Percentiles rank a stretch among this genome's conserved stretches.
Evolutionary conservation across 37 sponge, comb jelly and placozoan genomes (phyloP).

Genomic region (Theonella swinhoei): DNA sequence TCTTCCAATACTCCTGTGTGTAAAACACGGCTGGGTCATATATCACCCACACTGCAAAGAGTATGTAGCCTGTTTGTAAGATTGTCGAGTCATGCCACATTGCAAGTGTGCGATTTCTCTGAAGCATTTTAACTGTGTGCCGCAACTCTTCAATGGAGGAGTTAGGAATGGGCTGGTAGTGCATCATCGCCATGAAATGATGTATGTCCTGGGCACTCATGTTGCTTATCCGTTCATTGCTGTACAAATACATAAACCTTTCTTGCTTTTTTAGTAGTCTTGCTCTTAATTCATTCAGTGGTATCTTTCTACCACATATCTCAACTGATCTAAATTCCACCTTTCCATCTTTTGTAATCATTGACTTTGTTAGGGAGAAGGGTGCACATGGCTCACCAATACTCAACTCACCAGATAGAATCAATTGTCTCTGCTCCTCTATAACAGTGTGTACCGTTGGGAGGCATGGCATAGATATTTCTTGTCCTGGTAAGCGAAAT

Average conservation of each 20-base stretch:
- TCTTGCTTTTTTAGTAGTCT: neutral
- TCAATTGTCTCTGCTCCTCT: neutral
- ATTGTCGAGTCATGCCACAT: slow-evolving; percentile 8
- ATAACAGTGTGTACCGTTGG: neutral
- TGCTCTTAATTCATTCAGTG: slow-evolving; percentile 11
- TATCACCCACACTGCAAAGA: neutral
- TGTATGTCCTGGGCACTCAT: no score
- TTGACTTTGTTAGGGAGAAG: slow-evolving; percentile 7
- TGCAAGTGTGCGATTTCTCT: neutral
- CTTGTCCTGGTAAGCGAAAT: neutral
- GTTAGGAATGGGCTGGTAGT: no score
- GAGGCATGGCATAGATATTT: slow-evolving; percentile 11
- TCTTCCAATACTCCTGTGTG: neutral
- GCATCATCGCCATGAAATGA: no score
- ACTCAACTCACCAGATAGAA: slow-evolving; percentile 7
- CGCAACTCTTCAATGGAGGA: slow-evolving; percentile 13
- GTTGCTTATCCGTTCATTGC: no score
- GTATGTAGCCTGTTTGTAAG: neutral
- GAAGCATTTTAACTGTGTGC: neutral
- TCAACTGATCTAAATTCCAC: neutral
- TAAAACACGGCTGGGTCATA: neutral
- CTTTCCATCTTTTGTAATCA: neutral
- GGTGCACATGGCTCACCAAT: slow-evolving; percentile 14
- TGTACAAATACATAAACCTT: neutral
- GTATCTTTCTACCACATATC: slow-evolving; percentile 7